These are phyloP conservation scores for Tetramorium simillimum DNA, from an alignment of 1,140 invertebrate genomes.

Conservation along the genomic window DNA sequence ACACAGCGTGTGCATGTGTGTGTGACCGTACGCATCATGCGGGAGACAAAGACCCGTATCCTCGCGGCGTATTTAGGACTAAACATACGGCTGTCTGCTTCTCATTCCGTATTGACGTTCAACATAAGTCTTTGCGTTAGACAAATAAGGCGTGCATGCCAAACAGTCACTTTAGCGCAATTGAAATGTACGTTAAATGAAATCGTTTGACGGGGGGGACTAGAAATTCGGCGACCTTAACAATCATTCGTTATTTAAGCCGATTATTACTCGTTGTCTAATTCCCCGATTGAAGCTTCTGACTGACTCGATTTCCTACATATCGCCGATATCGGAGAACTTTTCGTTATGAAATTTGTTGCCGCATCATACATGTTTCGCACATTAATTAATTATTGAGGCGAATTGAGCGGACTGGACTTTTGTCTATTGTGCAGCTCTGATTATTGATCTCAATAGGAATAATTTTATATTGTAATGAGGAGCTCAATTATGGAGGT, in stretches of 20 bases:
- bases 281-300: not conserved
- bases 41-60: conserved; percentile 38
- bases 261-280: not conserved
- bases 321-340: too few relatives aligned
- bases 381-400: conserved; percentile 14
- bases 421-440: not conserved
- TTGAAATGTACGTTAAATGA: conserved; percentile 2
- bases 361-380: not conserved
- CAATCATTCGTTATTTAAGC: not conserved
- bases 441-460: not conserved
- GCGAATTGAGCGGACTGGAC: not conserved
- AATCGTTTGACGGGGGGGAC: not conserved
- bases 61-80: conserved; percentile 23
- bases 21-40: not conserved
- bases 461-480: conserved; percentile 18
- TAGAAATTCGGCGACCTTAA: not conserved
- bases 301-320: not conserved
- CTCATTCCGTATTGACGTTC: conserved; percentile 2
- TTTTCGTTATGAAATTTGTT: not conserved
- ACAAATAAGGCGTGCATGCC: not conserved
- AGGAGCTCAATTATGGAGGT: not conserved
- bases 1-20: not conserved
- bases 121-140: not conserved
- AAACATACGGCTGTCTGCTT: conserved; percentile 7
- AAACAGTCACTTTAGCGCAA: not conserved